These are phyloP conservation scores for Plebejus anna DNA, from an alignment of 2,888 invertebrate species.

Conservation along the genomic window DNA sequence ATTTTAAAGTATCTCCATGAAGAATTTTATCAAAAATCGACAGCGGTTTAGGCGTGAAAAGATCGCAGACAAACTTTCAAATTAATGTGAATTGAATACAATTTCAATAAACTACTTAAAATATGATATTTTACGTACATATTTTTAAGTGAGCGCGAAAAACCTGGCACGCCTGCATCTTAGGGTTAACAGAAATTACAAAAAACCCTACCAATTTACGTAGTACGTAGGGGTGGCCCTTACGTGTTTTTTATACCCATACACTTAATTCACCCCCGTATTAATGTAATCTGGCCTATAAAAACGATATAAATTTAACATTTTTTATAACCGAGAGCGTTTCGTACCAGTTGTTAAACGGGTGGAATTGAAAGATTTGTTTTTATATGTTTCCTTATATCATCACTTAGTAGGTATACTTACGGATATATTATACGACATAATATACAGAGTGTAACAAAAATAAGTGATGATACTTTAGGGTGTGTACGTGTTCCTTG, in stretches of 20 bases:
- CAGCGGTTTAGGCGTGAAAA: too few species aligned
- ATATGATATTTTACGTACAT: too few species aligned
- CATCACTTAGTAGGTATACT: slow-evolving; percentile 1
- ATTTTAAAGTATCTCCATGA: too few species aligned
- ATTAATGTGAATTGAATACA: too few species aligned
- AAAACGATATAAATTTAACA: slow-evolving; percentile 72
- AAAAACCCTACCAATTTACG: slow-evolving; percentile 26
- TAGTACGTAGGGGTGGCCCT: slow-evolving; percentile 10
- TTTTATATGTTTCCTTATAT: slow-evolving; percentile 15
- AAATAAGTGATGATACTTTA: too few species aligned
- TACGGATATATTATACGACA: background rate
- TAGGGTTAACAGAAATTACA: slow-evolving; percentile 10
- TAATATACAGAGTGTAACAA: too few species aligned
- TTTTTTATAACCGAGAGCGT: slow-evolving; percentile 69
- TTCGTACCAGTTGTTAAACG: slow-evolving; percentile 75
- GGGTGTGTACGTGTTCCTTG: too few species aligned
- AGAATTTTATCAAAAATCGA: too few species aligned
- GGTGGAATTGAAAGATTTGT: slow-evolving; percentile 53
- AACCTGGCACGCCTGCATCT: background rate
- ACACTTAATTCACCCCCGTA: slow-evolving; percentile 40
- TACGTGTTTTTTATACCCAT: slow-evolving; percentile 23
- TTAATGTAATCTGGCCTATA: slow-evolving; percentile 76
- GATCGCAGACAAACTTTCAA: too few species aligned
- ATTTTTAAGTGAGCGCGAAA: background rate
- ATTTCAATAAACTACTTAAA: too few species aligned